These are phyloP conservation scores for Lasioglossum villosulum DNA, from an alignment of 2,888 invertebrate genomes.

Conservation along the genomic window DNA sequence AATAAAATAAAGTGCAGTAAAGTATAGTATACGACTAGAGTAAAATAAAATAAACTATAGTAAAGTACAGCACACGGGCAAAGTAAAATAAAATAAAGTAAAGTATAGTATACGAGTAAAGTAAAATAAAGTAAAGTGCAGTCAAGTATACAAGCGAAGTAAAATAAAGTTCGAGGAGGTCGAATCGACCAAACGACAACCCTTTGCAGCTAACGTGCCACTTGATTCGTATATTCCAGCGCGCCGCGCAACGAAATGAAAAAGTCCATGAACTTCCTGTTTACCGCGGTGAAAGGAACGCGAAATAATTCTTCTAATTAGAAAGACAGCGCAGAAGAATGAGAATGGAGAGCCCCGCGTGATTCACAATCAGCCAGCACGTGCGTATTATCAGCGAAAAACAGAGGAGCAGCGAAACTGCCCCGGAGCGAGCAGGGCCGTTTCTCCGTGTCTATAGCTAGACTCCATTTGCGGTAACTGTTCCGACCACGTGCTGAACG, in stretches of 20 bases:
- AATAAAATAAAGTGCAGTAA: too few species aligned
- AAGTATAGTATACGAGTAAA: too few species aligned
- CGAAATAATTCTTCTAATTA: constrained; percentile 29
- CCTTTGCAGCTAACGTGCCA: background rate
- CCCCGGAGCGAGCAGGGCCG: constrained; percentile 13
- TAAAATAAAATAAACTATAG: too few species aligned
- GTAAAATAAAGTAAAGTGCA: too few species aligned
- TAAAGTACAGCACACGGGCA: too few species aligned
- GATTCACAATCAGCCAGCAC: constrained; percentile 35
- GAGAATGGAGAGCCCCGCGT: constrained; percentile 18
- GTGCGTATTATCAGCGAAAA: constrained; percentile 46
- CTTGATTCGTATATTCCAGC: background rate
- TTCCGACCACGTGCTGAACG: background rate
- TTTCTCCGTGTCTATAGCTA: background rate
- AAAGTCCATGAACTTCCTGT: background rate
- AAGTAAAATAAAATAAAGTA: too few species aligned
- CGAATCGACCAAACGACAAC: background rate
- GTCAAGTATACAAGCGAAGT: background rate
- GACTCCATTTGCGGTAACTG: constrained; percentile 31
- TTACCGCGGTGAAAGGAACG: background rate
- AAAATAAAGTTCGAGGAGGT: background rate
- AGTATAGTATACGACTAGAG: too few species aligned
- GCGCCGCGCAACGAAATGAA: background rate
- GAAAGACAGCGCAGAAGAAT: background rate
- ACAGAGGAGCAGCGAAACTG: constrained; percentile 21